Conservation (phyloP, 2,888 invertebrate species). For the Oxystoma pomonae region DNA sequence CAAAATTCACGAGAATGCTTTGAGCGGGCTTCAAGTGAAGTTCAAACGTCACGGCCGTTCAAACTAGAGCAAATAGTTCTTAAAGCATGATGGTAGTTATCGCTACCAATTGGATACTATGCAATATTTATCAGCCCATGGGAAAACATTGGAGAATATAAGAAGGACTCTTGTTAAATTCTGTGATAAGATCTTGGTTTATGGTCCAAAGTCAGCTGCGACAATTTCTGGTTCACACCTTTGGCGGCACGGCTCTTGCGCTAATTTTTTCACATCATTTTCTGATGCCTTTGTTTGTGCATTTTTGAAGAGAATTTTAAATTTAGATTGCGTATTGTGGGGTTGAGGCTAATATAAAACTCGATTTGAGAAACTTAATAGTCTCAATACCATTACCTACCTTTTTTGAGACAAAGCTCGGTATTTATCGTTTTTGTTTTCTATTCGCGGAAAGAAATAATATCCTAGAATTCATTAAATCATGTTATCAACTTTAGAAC, state of each 20-base stretch:
- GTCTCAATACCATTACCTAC: too few species aligned
- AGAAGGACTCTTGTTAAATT: neutral
- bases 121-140: conserved; percentile 25
- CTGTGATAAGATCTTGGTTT: neutral
- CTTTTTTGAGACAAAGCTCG: too few species aligned
- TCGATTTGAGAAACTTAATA: too few species aligned
- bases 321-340: too few species aligned
- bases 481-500: too few species aligned
- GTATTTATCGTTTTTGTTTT: too few species aligned
- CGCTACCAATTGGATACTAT: conserved; percentile 39
- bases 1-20: neutral
- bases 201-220: neutral
- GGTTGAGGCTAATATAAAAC: too few species aligned
- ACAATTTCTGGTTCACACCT: neutral
- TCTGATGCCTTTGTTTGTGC: too few species aligned
- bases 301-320: too few species aligned
- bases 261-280: too few species aligned
- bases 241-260: neutral
- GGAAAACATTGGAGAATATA: conserved; percentile 14
- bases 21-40: neutral
- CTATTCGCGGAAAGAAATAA: too few species aligned
- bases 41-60: neutral
- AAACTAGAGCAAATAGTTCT: neutral
- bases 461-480: too few species aligned
- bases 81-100: conserved; percentile 46